Percentiles rank a stretch among this genome's conserved stretches.
Evolutionary conservation across 2,113 vertebrate genomes (phyloP).

Genomic region (Sander vitreus): DNA sequence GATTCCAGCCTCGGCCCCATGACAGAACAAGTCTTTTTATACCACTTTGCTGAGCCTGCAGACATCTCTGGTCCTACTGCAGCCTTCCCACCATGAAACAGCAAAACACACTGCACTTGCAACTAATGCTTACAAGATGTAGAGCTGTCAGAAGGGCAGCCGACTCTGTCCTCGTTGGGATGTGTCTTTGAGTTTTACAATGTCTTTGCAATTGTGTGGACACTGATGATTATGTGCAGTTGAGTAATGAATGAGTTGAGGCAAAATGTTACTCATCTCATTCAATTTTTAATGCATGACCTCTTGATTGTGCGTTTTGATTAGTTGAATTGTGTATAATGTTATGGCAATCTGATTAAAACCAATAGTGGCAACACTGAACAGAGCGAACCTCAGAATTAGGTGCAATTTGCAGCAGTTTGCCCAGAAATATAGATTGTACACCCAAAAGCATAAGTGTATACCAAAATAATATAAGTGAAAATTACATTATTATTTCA

Average conservation of each 20-base stretch:
- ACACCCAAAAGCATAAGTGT: neutral
- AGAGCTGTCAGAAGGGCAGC: neutral
- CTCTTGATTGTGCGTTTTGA: conserved; percentile 1
- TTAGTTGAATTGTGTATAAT: neutral
- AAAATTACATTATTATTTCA: conserved; percentile 14
- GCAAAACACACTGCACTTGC: neutral
- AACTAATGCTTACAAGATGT: neutral
- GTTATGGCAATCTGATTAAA: neutral
- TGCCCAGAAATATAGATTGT: neutral
- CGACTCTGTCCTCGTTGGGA: neutral
- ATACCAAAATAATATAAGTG: neutral
- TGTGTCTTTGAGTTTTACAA: neutral
- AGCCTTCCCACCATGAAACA: conserved; percentile 26
- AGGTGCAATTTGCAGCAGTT: neutral
- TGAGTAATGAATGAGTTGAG: neutral
- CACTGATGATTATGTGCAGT: neutral
- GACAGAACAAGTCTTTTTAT: conserved; percentile 33
- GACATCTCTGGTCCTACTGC: conserved; percentile 9
- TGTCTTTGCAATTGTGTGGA: neutral
- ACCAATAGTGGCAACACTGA: neutral
- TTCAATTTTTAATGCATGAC: neutral
- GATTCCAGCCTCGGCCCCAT: conserved; percentile 16
- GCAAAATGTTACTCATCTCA: neutral
- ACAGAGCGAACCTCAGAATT: neutral
- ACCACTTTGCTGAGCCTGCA: conserved; percentile 43